Evolutionary conservation across 2,113 vertebrate genomes (phyloP).

Genomic region (Anthoscopus minutus): DNA sequence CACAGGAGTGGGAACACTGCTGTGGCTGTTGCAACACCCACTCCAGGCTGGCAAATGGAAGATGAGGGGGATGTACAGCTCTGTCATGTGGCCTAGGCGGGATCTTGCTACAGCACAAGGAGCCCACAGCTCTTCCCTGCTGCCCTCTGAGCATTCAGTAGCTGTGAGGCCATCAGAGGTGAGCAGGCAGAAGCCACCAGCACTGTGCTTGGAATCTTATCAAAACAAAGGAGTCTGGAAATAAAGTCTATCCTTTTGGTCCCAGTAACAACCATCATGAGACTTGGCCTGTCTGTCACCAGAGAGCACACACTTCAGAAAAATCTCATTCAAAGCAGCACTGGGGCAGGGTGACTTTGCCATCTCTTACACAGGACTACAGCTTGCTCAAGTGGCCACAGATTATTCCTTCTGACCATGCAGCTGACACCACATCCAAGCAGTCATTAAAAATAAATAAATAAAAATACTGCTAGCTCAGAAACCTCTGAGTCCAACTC

Average conservation of each 20-base stretch:
- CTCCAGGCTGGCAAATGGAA: background rate
- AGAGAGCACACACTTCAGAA: background rate
- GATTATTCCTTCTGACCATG: background rate
- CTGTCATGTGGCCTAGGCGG: rapidly evolving
- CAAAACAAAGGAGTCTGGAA: background rate
- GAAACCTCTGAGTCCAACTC: background rate
- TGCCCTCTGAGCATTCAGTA: background rate
- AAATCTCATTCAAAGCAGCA: background rate
- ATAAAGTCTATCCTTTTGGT: background rate
- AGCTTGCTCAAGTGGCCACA: background rate
- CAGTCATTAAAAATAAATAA: background rate
- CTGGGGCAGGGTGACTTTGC: background rate
- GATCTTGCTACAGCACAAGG: background rate
- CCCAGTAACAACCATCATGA: background rate
- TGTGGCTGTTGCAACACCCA: background rate
- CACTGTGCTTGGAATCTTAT: background rate
- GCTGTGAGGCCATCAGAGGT: background rate
- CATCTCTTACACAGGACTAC: background rate
- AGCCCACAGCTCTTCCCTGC: background rate
- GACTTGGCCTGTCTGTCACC: background rate
- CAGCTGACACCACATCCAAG: background rate
- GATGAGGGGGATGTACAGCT: background rate
- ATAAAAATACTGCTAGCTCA: background rate
- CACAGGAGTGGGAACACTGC: rapidly evolving
- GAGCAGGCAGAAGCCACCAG: background rate